Conservation (phyloP, 2,888 invertebrate genomes). For the Gastrophysa polygoni region DNA sequence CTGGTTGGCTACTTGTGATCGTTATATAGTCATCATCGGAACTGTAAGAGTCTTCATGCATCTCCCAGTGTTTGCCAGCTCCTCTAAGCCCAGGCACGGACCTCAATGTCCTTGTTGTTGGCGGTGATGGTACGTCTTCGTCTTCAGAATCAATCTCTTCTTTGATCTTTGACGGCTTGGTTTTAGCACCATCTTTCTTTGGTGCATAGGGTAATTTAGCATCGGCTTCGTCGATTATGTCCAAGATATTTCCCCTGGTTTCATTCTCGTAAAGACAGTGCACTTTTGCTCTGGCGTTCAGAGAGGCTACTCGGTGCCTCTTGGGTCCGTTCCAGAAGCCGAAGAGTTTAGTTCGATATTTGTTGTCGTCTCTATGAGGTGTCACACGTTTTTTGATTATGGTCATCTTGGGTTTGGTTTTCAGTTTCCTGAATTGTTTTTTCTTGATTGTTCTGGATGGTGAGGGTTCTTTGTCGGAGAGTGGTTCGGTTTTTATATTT, state of each 20-base stretch:
- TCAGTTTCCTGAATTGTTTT: constrained; percentile 29
- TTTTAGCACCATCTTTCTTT: constrained; percentile 20
- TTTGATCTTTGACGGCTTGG: constrained; percentile 10
- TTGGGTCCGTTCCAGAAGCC: constrained; percentile 81
- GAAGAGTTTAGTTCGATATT: constrained; percentile 50
- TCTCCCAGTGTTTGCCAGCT: constrained; percentile 84
- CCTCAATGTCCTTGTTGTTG: constrained; percentile 66
- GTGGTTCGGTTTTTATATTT: constrained; percentile 11
- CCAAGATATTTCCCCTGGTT: constrained; percentile 71
- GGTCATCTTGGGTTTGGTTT: constrained; percentile 38
- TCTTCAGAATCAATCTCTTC: constrained; percentile 29
- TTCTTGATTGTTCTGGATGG: not conserved
- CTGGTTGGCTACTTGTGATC: constrained; percentile 42
- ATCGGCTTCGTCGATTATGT: constrained; percentile 43
- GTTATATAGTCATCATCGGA: constrained; percentile 54
- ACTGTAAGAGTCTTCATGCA: constrained; percentile 71
- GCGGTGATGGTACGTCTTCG: constrained; percentile 33
- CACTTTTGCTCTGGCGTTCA: constrained; percentile 89
- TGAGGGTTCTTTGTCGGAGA: constrained; percentile 23
- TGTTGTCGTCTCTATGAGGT: constrained; percentile 30
- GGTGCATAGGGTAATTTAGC: constrained; percentile 20
- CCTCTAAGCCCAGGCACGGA: constrained; percentile 78
- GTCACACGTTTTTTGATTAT: constrained; percentile 38
- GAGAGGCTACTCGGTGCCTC: constrained; percentile 83
- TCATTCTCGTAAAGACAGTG: constrained; percentile 92